Base-by-base conservation (phyloP, 2,113 vertebrate genomes). In the Puntigrus tetrazona region DNA sequence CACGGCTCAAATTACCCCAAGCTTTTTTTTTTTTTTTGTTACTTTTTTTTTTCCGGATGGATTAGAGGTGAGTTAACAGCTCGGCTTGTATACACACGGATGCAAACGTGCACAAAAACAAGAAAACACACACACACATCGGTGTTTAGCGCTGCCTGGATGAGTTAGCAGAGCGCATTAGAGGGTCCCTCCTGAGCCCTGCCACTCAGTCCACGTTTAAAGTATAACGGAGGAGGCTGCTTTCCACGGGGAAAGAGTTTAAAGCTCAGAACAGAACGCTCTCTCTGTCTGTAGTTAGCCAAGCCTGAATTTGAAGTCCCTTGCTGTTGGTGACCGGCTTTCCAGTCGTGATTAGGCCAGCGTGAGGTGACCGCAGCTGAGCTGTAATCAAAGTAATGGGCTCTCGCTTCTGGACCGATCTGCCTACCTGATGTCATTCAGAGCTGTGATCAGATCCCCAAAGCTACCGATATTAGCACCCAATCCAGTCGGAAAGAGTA, bases 351-450 rank as follows among this genome's bases (percentile, higher is more conserved):
- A 73, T 82, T 72, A 82, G 52, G 18, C 50, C 67, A 57, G 70
- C n/a, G 2, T 31, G 50, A 38, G 22, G 67, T 36, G 65, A 73
- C 73, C 45, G 8, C 20, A 38, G 63, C 80, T 25, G 65, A 38
- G 63, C 69, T 31, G 36, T 82, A 70, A 72, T 82, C 65, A 82
- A 27, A 72, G 63, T 52, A 82, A 82, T 59, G 50, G 47, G 10
- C 50, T 82, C 38, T 73, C 67, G 59, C 73, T 82, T 70, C 25
- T 18, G 14, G 22, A 69, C 18, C 41, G 50, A 74, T 74, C 72
- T 45, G 25, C 38, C 41, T 27, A 74, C 72, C 72, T 74, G 72
- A 74, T 47, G 72, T 25, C 47, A 16, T 47, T 3, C 25, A 1
- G 43, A 20, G 43, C 65, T 72, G 20, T 50, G 43, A 81, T 67